phyloP scores from a whole-genome alignment of 1,140 invertebrate species.

The Heliconius melpomene region DNA sequence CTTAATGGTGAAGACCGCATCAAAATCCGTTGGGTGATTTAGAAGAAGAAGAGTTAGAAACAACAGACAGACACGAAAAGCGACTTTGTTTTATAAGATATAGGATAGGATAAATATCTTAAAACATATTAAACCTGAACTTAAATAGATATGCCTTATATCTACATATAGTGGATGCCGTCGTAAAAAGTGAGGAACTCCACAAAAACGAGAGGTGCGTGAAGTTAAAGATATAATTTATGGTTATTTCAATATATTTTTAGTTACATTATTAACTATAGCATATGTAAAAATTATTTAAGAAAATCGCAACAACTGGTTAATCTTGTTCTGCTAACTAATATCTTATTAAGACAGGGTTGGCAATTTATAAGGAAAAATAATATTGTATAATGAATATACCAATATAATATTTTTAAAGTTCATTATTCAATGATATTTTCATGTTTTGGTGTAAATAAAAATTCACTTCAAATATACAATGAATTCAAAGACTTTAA shows the following conservation, averaged over 20 bases:
- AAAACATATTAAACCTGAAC: too few species aligned
- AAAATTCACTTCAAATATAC: too few species aligned
- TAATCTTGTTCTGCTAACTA: constrained; percentile 50
- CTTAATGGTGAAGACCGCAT: too few species aligned
- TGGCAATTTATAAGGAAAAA: constrained; percentile 27
- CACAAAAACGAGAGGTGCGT: not conserved
- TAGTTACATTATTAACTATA: not conserved
- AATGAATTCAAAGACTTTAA: not conserved
- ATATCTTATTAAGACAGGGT: constrained; percentile 41
- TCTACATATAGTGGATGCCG: not conserved
- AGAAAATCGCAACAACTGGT: constrained; percentile 74
- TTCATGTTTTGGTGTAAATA: too few species aligned
- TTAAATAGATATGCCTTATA: not conserved
- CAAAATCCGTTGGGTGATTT: too few species aligned
- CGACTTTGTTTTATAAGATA: too few species aligned
- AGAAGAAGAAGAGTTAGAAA: too few species aligned
- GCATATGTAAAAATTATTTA: constrained; percentile 15
- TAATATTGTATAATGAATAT: not conserved
- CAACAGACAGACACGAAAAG: too few species aligned
- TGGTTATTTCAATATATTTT: constrained; percentile 2
- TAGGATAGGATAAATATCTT: too few species aligned
- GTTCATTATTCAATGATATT: too few species aligned
- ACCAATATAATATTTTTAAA: not conserved
- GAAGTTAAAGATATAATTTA: not conserved
- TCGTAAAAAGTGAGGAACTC: not conserved